Base-by-base conservation (phyloP, 2,113 vertebrate genomes). In the Sigmodon hispidus region DNA sequence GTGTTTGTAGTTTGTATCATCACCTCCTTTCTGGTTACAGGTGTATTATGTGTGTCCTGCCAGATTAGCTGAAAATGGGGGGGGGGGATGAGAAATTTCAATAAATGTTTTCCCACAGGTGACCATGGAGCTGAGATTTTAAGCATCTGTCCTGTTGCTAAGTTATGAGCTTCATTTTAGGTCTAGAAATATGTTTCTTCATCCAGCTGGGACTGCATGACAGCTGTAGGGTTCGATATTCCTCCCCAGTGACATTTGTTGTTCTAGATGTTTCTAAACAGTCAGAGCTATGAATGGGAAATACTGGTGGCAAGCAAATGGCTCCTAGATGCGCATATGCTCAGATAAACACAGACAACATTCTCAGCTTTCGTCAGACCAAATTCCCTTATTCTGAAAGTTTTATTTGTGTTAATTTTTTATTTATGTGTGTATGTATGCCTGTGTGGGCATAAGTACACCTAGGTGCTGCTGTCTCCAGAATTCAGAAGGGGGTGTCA, bases 11-110 rank as follows among this genome's bases (percentile, higher is more conserved):
- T n/a, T n/a, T n/a, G n/a, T n/a, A n/a, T n/a, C n/a, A 69, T 55
- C 61, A 73, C 86, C 2, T 90, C 80, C 52, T 90, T 94, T 88
- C 75, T 93, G 95, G 73, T 94, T 93, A 94, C 91, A n/a, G 87
- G 79, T 91, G 7, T 91, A 17, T 93, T 91, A 91, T 70, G 75
- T 92, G 0, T 76, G 94, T 11, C 13, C 52, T 87, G 40, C 83
- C 67, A 87, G 91, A 95, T 89, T 87, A 91, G 52, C 83, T 43
- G 89, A 85, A 96, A 97, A 83, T 75, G 4, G 81, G 12, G 31
- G 87, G 87, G n/a, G n/a, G n/a, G 59, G 89, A 85, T 81, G 52
- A 90, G 85, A 96, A 86, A 55, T 63, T 75, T 57, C 72, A 43
- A 4, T 0, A 5, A 34, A 63, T n/a, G 8, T 31, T 80, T 31